Evolutionary conservation across 2,113 vertebrate species (phyloP).

Genomic region (Trochalopteron elliotii): DNA sequence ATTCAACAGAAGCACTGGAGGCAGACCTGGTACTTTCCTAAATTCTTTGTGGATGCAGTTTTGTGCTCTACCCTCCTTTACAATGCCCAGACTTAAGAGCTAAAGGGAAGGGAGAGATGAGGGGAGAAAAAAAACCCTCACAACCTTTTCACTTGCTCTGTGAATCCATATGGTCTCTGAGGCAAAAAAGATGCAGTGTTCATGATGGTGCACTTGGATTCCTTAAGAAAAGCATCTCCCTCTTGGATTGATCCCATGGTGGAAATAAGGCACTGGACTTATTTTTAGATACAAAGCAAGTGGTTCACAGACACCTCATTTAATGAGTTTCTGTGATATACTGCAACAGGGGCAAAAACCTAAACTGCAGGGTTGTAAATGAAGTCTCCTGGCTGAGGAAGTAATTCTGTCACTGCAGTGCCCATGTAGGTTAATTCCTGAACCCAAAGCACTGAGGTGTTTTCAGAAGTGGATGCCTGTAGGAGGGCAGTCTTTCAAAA

Average conservation of each 20-base stretch:
- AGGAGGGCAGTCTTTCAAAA: neutral
- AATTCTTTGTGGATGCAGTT: neutral
- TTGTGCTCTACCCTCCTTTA: neutral
- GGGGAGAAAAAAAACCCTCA: neutral
- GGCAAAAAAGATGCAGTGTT: neutral
- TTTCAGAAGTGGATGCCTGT: neutral
- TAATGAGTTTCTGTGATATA: conserved; percentile 4
- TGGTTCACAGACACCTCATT: neutral
- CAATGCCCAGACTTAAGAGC: neutral
- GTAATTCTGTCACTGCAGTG: neutral
- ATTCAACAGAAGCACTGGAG: neutral
- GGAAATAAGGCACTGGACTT: neutral
- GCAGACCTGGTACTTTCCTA: neutral
- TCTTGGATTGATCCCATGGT: neutral
- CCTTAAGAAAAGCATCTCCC: neutral
- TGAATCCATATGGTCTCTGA: neutral
- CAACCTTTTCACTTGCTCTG: neutral
- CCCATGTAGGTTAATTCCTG: conserved; percentile 20
- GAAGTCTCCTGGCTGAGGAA: neutral
- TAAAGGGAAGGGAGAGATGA: neutral
- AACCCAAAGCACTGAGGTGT: neutral
- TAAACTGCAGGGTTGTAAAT: neutral
- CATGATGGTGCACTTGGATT: neutral
- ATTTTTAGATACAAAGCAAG: neutral
- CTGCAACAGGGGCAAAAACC: neutral